Evolutionary conservation across 2,888 invertebrate genomes (phyloP).

Genomic region (Poecilobothrus nobilitatus): DNA sequence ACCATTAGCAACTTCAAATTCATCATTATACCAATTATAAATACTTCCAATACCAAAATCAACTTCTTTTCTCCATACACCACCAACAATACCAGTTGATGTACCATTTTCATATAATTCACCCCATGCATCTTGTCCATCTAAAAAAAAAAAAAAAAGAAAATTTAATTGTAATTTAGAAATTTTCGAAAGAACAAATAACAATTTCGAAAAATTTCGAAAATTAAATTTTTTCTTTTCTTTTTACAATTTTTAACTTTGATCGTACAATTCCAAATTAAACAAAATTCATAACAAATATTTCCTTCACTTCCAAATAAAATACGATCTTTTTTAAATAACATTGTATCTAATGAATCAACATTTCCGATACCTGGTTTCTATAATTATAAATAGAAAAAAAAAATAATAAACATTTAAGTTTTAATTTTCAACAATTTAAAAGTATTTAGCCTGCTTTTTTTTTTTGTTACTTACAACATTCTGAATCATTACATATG

Average conservation of each 20-base stretch:
- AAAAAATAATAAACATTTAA: conserved; percentile 5
- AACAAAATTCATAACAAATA: conserved; percentile 35
- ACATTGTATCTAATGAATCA: conserved; percentile 31
- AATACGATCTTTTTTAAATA: conserved; percentile 28
- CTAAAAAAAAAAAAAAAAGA: conserved; percentile 22
- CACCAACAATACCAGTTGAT: conserved; percentile 38
- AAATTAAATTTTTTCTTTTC: too few species aligned
- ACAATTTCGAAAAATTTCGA: conserved; percentile 13
- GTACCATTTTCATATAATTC: conserved; percentile 35
- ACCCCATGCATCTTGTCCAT: conserved; percentile 40
- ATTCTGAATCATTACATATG: conserved; percentile 40
- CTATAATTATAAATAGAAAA: too few species aligned
- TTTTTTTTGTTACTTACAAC: conserved; percentile 37
- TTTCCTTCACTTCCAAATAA: conserved; percentile 36
- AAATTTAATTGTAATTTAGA: too few species aligned
- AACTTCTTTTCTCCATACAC: conserved; percentile 33
- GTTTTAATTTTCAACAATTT: not conserved
- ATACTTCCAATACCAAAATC: conserved; percentile 40
- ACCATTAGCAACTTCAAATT: conserved; percentile 36
- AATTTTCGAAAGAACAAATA: too few species aligned
- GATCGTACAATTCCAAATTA: conserved; percentile 34
- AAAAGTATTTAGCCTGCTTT: not conserved
- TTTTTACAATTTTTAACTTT: conserved; percentile 36
- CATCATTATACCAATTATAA: conserved; percentile 39
- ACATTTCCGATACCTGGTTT: conserved; percentile 33